phyloP scores from a whole-genome alignment of 2,113 vertebrate genomes.

The Lamprotornis superbus region DNA sequence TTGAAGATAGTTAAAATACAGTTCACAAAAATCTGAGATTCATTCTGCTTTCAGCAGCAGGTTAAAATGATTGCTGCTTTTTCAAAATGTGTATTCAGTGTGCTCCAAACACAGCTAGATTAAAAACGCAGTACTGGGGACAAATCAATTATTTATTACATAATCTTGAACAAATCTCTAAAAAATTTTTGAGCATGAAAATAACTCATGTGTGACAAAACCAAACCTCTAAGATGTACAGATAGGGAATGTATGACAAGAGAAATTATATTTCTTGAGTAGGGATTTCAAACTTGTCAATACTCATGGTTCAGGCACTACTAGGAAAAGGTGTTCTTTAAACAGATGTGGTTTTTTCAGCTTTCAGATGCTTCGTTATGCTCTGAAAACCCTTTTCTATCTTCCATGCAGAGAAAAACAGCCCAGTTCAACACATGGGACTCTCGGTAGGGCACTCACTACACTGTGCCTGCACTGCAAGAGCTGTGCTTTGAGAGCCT shows the following conservation, averaged over 20 bases:
- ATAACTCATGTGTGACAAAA: slow-evolving; percentile 2
- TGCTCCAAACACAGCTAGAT: neutral
- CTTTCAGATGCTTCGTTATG: neutral
- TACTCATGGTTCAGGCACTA: neutral
- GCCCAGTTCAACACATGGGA: neutral
- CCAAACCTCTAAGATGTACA: neutral
- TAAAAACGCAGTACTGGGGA: neutral
- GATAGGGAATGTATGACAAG: neutral
- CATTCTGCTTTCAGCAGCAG: neutral
- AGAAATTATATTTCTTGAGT: neutral
- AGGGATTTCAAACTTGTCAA: neutral
- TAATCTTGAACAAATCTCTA: slow-evolving; percentile 12
- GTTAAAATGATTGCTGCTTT: neutral
- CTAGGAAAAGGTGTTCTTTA: neutral
- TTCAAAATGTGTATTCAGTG: neutral
- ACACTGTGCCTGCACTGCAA: neutral
- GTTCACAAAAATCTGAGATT: neutral
- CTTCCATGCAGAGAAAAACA: neutral
- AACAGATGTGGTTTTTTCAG: neutral
- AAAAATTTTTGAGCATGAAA: neutral
- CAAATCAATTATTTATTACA: slow-evolving; percentile 45
- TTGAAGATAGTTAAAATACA: neutral
- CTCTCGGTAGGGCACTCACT: neutral
- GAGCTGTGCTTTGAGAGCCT: neutral
- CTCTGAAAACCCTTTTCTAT: neutral